These are phyloP conservation scores for Brachyptera risi DNA, from an alignment of 2,888 invertebrate genomes.

Conservation along the genomic window DNA sequence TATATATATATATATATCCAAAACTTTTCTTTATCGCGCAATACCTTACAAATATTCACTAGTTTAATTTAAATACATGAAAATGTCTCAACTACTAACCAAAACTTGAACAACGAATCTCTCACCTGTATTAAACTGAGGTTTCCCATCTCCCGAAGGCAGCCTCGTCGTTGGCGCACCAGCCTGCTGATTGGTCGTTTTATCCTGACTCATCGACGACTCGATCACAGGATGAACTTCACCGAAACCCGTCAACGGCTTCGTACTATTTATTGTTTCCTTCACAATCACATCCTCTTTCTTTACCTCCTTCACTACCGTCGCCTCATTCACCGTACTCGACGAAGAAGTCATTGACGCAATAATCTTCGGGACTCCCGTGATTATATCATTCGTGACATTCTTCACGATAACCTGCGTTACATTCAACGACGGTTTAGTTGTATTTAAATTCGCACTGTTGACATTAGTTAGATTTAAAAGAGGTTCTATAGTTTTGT, in stretches of 20 bases:
- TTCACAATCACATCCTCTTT: neutral
- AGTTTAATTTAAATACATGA: too few relatives aligned
- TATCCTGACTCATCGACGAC: constrained; percentile 42
- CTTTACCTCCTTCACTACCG: constrained; percentile 9
- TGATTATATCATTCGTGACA: neutral
- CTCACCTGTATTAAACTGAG: constrained; percentile 16
- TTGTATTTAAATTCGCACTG: neutral
- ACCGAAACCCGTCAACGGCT: constrained; percentile 27
- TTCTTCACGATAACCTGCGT: neutral
- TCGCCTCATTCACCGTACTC: constrained; percentile 24
- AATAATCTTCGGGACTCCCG: constrained; percentile 22
- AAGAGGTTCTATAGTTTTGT: too few relatives aligned
- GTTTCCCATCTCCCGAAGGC: neutral
- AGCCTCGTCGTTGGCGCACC: neutral
- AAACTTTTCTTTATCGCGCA: too few relatives aligned
- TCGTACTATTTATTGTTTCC: neutral
- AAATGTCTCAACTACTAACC: too few relatives aligned
- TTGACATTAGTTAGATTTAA: too few relatives aligned
- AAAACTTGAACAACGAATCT: too few relatives aligned
- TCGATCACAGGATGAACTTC: constrained; percentile 43
- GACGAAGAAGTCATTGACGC: constrained; percentile 23
- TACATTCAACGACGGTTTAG: neutral
- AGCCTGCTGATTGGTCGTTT: neutral
- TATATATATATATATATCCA: too few relatives aligned
- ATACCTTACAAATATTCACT: too few relatives aligned